Evolutionary conservation across 2,797 vertebrate genomes (phyloP).

Genomic region (Enteromius treurensis): DNA sequence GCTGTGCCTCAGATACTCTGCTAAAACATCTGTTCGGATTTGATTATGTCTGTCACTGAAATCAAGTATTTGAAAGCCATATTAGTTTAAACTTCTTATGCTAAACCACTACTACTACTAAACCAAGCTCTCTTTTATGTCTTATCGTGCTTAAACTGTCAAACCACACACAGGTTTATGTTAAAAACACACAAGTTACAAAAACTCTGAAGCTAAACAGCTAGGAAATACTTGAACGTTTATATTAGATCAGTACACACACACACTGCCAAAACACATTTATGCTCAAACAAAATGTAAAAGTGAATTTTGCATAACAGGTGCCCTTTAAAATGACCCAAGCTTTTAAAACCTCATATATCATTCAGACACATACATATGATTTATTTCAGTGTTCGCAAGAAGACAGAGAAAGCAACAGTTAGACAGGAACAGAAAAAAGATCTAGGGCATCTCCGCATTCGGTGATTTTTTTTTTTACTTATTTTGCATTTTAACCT

Average conservation of each 20-base stretch:
- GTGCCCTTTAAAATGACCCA: not conserved
- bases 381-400: not conserved
- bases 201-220: too few relatives aligned
- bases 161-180: too few relatives aligned
- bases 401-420: not conserved
- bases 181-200: too few relatives aligned
- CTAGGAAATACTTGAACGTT: too few relatives aligned
- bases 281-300: not conserved
- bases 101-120: too few relatives aligned
- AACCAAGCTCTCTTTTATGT: too few relatives aligned
- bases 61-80: too few relatives aligned
- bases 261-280: not conserved
- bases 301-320: not conserved
- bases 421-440: slow-evolving; percentile 14
- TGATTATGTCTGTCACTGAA: too few relatives aligned
- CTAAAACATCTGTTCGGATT: not conserved
- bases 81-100: too few relatives aligned
- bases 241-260: not conserved
- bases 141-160: too few relatives aligned
- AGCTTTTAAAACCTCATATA: not conserved
- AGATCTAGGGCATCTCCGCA: slow-evolving; percentile 12
- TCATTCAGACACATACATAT: slow-evolving; percentile 24
- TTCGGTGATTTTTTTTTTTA: not conserved
- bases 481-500: slow-evolving; percentile 19
- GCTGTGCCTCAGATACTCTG: not conserved